Base-by-base conservation (phyloP, 2,888 invertebrate genomes). In the Tethea ocularis region DNA sequence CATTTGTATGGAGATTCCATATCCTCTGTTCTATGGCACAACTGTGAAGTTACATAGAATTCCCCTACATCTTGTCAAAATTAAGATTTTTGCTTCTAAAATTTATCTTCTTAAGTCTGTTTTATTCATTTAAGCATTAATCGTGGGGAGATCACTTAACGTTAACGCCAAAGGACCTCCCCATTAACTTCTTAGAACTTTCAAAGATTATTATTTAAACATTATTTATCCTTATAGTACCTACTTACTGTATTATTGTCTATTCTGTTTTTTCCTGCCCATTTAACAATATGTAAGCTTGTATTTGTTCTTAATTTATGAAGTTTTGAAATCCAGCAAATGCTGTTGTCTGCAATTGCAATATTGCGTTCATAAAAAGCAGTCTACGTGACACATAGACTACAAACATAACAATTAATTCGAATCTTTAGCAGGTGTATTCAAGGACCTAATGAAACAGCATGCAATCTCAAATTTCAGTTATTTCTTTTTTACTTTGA, bases 371-470 rank as follows among this genome's bases (percentile, higher is more conserved):
- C 29, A 33, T 29, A 53, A 29, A 53, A 33, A 17, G 17, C 41
- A 17, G 64, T 61, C 65, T 69, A 76, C 71, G 71, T 70, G 72
- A 74, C 72, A 69, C 75, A 77, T 71, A 78, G 69, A 69, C 75
- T 72, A 66, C 61, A 71, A 64, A 69, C 69, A 66, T 72, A 52
- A 74, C 68, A 72, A 69, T 71, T 68, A 64, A 67, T 71, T 61
- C 66, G 62, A 64, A 73, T 63, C 64, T 61, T 66, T 63, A 61
- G 58, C 23, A 41, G 23, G 52, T 65, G 67, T 62, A 67, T 65
- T 33, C 61, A 60, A 62, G 67, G 71, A 64, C 63, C 63, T 55
- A 69, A 66, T 67, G 70, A 62, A 52, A 24, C 33, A 61, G 60
- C 61, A 61, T 61, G 60, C 59, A 66, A 68, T 67, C 69, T 68